Evolutionary conservation across 2,113 vertebrate genomes (phyloP), one percentile per base, ranked within the genome.

Genomic region (Arizona elegans): DNA sequence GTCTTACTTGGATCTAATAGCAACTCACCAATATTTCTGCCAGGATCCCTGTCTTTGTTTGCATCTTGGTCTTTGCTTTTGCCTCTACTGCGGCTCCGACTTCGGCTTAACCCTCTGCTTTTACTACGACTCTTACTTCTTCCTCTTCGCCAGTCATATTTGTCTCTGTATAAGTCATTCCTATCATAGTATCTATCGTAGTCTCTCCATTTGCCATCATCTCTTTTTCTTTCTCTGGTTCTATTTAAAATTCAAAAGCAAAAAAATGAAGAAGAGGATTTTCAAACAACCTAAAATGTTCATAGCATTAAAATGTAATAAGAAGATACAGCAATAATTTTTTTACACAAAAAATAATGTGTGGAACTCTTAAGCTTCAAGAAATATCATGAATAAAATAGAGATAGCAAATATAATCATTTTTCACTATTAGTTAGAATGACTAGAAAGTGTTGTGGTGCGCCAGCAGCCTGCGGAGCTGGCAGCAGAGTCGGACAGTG

Each of bases 131-230:
- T 99, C 0, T 99, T 98, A 56, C 98, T 98, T 95, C 98, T 97
- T 88, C 98, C 98, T 53, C 99, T 97, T 55, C 99, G 98, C n/a
- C 99, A 98, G 92, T 99, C 98, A 0, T 99, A 99, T 7, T 99
- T 98, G 88, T 99, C 99, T 29, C 99, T 98, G 94, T 99, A 99
- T 87, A 98, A 90, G 89, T 99, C 99, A 24, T 97, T 96, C 85
- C 98, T 96, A 52, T 99, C 99, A 2, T 98, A 98, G 92, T 99
- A 98, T 26, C 99, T 97, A 59, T 99, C 99, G 0, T 98, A 98
- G 93, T 99, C 99, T 33, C 99, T 98, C 86, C 99, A 98, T 43
- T 99, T 99, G 70, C 99, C 99, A 93, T 99, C 99, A 2, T 99
- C 99, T 94, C 99, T 98, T 96, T 99, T 98, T 19, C 99, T 98